Conservation (phyloP, 2,113 vertebrate genomes). For the Phodopus roborovskii region DNA sequence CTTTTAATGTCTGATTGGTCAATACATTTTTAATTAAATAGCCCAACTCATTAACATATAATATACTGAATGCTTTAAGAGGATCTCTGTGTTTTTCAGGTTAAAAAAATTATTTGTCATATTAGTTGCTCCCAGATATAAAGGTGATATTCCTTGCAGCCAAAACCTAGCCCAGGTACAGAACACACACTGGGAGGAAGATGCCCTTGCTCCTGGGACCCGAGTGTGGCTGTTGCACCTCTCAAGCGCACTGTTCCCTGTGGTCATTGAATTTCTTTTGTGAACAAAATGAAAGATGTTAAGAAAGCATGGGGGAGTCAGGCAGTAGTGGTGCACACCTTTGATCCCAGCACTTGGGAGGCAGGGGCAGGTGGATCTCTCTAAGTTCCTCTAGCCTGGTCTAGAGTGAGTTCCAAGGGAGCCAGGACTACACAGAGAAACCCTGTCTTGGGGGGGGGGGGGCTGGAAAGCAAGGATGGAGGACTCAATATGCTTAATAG, state of each 20-base stretch:
- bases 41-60: constrained; percentile 58
- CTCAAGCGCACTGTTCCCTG: neutral
- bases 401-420: neutral
- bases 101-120: constrained; percentile 61
- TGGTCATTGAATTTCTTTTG: neutral
- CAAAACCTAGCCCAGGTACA: neutral
- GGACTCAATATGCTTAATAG: neutral
- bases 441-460: neutral
- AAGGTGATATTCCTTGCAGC: constrained; percentile 27
- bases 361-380: neutral
- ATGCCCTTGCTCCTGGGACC: neutral
- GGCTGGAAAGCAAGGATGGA: neutral
- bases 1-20: constrained; percentile 74
- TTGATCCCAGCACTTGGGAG: neutral
- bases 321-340: neutral
- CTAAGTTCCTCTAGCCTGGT: neutral
- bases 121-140: constrained; percentile 50
- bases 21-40: constrained; percentile 61
- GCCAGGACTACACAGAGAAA: neutral
- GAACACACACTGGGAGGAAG: neutral
- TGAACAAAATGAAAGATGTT: neutral
- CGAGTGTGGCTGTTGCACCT: neutral
- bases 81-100: constrained; percentile 24
- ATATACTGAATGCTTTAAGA: constrained; percentile 54
- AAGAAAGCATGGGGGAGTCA: neutral